Evolutionary conservation across 2,797 vertebrate genomes (phyloP), one percentile per base, ranked within the genome.

Genomic region (Parauchenoglanis punctatus): DNA sequence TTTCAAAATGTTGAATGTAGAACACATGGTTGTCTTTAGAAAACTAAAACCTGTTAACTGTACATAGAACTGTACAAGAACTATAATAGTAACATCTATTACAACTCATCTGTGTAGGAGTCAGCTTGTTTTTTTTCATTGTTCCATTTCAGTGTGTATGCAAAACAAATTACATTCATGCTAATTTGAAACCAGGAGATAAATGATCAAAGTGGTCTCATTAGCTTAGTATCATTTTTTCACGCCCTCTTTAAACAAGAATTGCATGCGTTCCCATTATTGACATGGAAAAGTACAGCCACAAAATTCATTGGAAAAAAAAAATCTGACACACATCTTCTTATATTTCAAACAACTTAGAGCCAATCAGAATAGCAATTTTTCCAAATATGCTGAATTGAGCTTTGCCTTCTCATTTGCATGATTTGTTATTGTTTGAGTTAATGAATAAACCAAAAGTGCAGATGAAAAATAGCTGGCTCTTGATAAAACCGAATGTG

Each of bases 351-450:
- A 85, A 87, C 88, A 75, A 72, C 89, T 88, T 80, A 76, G 40
- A 88, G 76, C 70, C 84, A 88, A 86, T 85, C 84, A 88, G 83
- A 88, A 85, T 59, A 88, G 77, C 87, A 75, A 25, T 73, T 89
- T 91, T 94, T 93, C 89, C 68, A 92, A 94, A 95, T 93, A 87
- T 95, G 95, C 95, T 95, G 94, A 95, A 94, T 93, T 84, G 77
- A 91, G 88, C 35, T 94, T 95, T 92, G 86, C 58, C 88, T 87
- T 81, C 20, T 88, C 40, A 93, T 96, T 94, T 95, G 91, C 94
- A 95, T 96, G 94, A 95, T 94, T 94, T 92, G 91, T 93, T 94
- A 92, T 95, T 95, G 94, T 91, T 91, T 92, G 91, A 94, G 94
- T 93, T 94, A 94, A 95, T 95, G 93, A 95, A 95, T 94, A 95